phyloP scores from a whole-genome alignment of 2,888 invertebrate species.

The Drosophila peninsularis region DNA sequence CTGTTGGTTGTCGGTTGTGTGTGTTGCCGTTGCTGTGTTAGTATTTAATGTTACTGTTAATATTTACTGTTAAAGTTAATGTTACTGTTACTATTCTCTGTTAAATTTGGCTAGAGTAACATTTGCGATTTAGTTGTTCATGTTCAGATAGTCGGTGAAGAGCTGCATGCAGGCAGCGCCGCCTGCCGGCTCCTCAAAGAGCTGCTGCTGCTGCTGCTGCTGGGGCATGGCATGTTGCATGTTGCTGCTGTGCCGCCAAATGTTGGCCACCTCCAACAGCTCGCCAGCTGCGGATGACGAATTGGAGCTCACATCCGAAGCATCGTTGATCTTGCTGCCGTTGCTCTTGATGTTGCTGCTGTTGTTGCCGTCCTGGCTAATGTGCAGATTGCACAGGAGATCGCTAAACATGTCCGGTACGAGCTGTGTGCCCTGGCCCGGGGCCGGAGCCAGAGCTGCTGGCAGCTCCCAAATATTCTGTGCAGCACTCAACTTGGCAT shows the following conservation, averaged over 20 bases:
- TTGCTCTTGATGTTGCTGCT: slow-evolving; percentile 6
- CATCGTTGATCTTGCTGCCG: slow-evolving; percentile 43
- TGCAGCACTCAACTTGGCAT: slow-evolving; percentile 73
- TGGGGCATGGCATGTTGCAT: slow-evolving; percentile 24
- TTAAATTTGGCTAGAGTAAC: slow-evolving; percentile 66
- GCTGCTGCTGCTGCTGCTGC: slow-evolving; percentile 40
- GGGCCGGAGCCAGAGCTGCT: slow-evolving; percentile 27
- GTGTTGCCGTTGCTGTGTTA: slow-evolving; percentile 17
- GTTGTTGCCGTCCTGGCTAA: slow-evolving; percentile 52
- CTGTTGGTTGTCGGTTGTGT: slow-evolving; percentile 23
- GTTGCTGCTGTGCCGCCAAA: slow-evolving; percentile 64
- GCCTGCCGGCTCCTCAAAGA: slow-evolving; percentile 58
- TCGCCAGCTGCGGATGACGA: slow-evolving; percentile 70
- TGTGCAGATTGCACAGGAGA: slow-evolving; percentile 82
- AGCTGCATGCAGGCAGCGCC: slow-evolving; percentile 86
- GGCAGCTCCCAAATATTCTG: slow-evolving; percentile 82
- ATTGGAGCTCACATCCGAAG: slow-evolving; percentile 78
- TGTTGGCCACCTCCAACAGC: slow-evolving; percentile 64
- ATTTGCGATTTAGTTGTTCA: slow-evolving; percentile 84
- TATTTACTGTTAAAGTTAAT: slow-evolving; percentile 30
- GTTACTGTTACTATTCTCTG: slow-evolving; percentile 44
- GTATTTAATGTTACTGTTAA: slow-evolving; percentile 21
- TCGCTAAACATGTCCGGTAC: slow-evolving; percentile 82
- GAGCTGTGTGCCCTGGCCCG: slow-evolving; percentile 24
- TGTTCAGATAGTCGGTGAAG: slow-evolving; percentile 88